Base-by-base conservation (phyloP, 2,797 vertebrate species). In the Mergus octosetaceus region DNA sequence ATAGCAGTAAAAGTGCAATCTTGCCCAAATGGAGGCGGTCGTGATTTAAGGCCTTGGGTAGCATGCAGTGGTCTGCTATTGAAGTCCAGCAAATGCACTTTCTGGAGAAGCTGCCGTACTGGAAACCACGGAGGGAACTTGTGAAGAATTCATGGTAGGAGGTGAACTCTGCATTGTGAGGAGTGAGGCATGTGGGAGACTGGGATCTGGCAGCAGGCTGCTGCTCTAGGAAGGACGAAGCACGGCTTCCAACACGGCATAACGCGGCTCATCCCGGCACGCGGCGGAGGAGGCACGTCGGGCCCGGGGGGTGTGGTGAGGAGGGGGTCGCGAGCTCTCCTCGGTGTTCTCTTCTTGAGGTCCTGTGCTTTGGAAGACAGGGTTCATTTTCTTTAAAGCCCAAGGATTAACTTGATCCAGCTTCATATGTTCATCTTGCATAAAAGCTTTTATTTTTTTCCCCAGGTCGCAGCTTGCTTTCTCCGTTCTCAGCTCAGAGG, bases 201-300 rank as follows among this genome's bases (percentile, higher is more conserved):
- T 54, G 41, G 41, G n/a, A 16, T 32, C 47, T 28, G 74, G 58
- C 36, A 41, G 25, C 25, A 15, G 3, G 17, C 38, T 51, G 36
- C 36, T 78, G 32, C 62, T 38, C 45, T 51, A 11, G 70, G 45
- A 51, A 56, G 32, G 22, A 51, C 62, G 22, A 20, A 16, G 25
- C 15, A 9, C 15, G 11, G 45, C 6, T 68, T 81, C 53, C 28
- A 71, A 27, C 10, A 15, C 5, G 24, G 24, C 21, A 17, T 53
- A 13, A 6, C 15, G 25, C 27, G 18, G 25, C 38, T 71, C 53
- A 41, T 61, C 60, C 5, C 30, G 32, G 65, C n/a, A 16, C 1
- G 1, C 8, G 12, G n/a, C 17, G 5, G 22, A 0, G 0, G 19
- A 19, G 36, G 13, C 51, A 53, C 9, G 4, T 53, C 51, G 1